These are phyloP conservation scores for Lasioglossum villosulum DNA, from an alignment of 2,888 invertebrate species.

Conservation along the genomic window DNA sequence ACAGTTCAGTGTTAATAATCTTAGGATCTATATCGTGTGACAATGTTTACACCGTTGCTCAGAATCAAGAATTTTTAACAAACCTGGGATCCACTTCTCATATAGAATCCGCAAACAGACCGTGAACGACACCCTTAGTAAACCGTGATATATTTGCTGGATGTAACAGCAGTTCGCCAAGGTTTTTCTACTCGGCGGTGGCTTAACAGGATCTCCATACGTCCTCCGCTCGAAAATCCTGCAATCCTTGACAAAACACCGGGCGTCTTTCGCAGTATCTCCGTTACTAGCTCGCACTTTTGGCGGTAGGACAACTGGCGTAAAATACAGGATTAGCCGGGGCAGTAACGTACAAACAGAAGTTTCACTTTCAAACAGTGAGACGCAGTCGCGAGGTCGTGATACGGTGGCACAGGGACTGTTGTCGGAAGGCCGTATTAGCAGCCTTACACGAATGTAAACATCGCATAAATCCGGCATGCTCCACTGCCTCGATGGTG, in stretches of 20 bases:
- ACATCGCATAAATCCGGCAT: slow-evolving; percentile 81
- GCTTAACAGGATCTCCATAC: slow-evolving; percentile 24
- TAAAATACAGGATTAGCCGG: slow-evolving; percentile 82
- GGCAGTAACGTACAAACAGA: slow-evolving; percentile 81
- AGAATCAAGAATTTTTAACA: background rate
- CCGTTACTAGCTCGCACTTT: slow-evolving; percentile 30
- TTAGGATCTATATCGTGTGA: background rate
- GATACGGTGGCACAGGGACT: slow-evolving; percentile 67
- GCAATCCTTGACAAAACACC: slow-evolving; percentile 25
- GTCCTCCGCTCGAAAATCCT: slow-evolving; percentile 21
- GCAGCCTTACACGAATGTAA: slow-evolving; percentile 81
- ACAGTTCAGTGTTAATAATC: background rate
- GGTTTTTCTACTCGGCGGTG: slow-evolving; percentile 17
- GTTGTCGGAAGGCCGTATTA: slow-evolving; percentile 82
- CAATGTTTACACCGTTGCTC: background rate
- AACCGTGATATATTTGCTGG: slow-evolving; percentile 4
- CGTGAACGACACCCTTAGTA: background rate
- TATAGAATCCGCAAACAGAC: background rate
- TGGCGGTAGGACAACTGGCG: slow-evolving; percentile 58
- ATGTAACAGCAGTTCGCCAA: background rate
- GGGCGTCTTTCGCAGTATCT: slow-evolving; percentile 9
- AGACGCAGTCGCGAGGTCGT: slow-evolving; percentile 72
- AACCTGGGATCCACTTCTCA: background rate
- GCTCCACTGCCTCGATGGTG: slow-evolving; percentile 59
- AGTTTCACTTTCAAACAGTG: slow-evolving; percentile 82